A percentile compares a stretch with the other conserved stretches of the same genome.
Evolutionary conservation across 2,888 invertebrate species (phyloP).

Genomic region (Liodrosophila aerea): DNA sequence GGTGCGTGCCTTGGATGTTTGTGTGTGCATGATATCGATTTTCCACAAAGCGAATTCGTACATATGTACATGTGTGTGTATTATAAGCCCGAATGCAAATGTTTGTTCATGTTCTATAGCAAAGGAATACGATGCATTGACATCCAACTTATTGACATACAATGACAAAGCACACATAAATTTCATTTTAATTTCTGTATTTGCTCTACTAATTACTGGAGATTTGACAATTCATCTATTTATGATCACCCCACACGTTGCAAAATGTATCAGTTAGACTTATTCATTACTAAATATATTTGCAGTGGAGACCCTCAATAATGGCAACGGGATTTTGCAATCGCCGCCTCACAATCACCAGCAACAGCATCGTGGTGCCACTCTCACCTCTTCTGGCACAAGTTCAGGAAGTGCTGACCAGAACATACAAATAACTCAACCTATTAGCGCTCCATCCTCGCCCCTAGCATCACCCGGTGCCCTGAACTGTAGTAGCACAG

Average conservation of each 20-base stretch:
- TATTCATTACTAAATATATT: constrained; percentile 8
- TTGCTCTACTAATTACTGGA: no score
- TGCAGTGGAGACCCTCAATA: constrained; percentile 85
- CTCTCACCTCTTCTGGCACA: constrained; percentile 41
- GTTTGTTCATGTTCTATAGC: no score
- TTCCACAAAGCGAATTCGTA: constrained; percentile 45
- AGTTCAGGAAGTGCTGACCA: constrained; percentile 67
- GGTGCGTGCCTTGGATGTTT: constrained; percentile 18
- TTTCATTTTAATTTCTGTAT: no score
- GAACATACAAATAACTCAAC: constrained; percentile 88
- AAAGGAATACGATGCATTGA: no score
- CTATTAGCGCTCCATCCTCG: constrained; percentile 91
- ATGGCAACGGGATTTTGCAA: constrained; percentile 88
- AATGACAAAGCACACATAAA: no score
- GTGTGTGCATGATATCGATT: constrained; percentile 54
- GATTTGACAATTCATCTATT: no score
- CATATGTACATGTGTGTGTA: no score
- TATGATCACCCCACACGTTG: no score
- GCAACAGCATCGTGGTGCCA: constrained; percentile 59
- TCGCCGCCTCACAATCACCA: constrained; percentile 89
- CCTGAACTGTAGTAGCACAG: constrained; percentile 59
- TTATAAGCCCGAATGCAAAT: no score
- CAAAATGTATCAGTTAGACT: no score
- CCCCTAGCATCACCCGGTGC: constrained; percentile 88
- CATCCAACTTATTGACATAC: no score